phyloP scores from a whole-genome alignment of 2,113 vertebrate genomes.

The Struthio camelus region DNA sequence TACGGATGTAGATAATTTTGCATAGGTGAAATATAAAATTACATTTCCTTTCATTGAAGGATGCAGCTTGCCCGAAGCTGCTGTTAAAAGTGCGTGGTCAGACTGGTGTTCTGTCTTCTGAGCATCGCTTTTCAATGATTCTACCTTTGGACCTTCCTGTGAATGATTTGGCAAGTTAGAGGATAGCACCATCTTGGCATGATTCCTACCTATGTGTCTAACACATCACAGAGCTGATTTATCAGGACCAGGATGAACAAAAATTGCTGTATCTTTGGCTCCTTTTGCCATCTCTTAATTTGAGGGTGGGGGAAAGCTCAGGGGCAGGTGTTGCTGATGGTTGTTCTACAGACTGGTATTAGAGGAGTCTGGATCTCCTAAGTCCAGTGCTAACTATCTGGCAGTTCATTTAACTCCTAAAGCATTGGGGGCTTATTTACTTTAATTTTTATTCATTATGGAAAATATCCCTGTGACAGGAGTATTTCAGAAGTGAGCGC shows the following conservation, averaged over 20 bases:
- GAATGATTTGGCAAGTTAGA: neutral
- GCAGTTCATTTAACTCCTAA: neutral
- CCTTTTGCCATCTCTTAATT: neutral
- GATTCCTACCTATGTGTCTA: neutral
- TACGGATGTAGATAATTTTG: neutral
- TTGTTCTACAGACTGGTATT: too few species aligned
- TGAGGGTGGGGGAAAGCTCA: rapidly evolving
- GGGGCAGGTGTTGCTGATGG: neutral
- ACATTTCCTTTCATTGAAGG: rapidly evolving
- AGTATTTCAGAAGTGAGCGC: neutral
- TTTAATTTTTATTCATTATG: neutral
- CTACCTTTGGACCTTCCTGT: neutral
- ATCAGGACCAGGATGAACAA: neutral
- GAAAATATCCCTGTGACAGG: neutral
- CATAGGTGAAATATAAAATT: rapidly evolving
- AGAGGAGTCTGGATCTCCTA: neutral
- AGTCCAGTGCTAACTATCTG: neutral
- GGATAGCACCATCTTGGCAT: neutral
- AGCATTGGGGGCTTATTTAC: neutral
- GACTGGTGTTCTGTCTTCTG: neutral
- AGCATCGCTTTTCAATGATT: neutral
- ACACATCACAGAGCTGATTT: neutral
- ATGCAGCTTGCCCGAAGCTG: neutral
- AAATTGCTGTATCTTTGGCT: neutral
- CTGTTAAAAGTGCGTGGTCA: neutral